Base-by-base conservation (phyloP, 2,888 invertebrate genomes). In the Drosophila paranaensis region DNA sequence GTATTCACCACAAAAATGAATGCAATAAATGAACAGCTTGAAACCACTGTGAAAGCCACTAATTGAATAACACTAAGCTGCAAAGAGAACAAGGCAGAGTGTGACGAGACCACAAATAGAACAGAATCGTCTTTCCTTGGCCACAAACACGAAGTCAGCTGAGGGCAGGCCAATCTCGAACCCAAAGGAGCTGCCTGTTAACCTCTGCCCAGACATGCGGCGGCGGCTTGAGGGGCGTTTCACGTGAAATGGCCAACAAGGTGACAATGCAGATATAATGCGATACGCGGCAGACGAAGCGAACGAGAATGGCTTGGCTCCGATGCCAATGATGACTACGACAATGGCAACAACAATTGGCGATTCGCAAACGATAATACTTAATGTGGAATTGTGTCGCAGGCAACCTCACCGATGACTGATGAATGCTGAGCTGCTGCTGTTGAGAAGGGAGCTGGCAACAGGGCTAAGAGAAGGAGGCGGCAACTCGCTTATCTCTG, bases 191-290 rank as follows among this genome's bases (percentile, higher is more conserved):
- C 14, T 39, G 20, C 16, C 16, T 50, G 46, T 35, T 71, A 27
- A 51, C 33, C 9, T 33, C 27, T 42, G 35, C 13, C 58, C 16
- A 16, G 42, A 42, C 56, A n/a, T 39, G 60, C 71, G 76, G 71
- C 4, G 8, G 9, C 4, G 9, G 2, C 20, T 20, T 20, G 20
- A 2, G 14, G 83, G 83, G 81, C 71, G 72, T 69, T 65, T 16
- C 86, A 66, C 67, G 82, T 79, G 78, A 85, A 84, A 84, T 84
- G 82, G 73, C 86, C 88, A 79, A 82, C 84, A 85, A 88, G 90
- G 90, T 90, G 90, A 90, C 90, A 86, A 90, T 88, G 89, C 90
- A 88, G 86, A 85, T 90, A 88, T 90, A 88, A 89, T 88, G 82
- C 74, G 67, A 81, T 77, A 88, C 74, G 73, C 78, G 45, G 57